phyloP scores from a whole-genome alignment of 2,113 vertebrate species.

The Zapornia atra region DNA sequence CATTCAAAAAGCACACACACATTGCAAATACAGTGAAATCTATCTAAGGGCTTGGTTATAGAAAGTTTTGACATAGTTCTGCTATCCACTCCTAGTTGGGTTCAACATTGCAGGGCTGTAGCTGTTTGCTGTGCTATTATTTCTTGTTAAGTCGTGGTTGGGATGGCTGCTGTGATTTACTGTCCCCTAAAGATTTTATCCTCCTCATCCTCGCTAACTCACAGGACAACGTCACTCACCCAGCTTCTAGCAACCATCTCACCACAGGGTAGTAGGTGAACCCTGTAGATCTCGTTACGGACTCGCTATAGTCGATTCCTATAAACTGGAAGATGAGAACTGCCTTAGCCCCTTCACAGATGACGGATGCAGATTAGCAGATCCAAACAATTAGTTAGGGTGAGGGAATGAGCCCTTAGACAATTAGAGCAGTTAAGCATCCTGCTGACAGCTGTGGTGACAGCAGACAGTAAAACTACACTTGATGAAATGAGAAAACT shows the following conservation, averaged over 20 bases:
- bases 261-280: neutral
- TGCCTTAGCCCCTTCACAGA: slow-evolving; percentile 55
- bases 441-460: slow-evolving; percentile 80
- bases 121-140: neutral
- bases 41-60: neutral
- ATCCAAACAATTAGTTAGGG: slow-evolving; percentile 79
- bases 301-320: slow-evolving; percentile 26
- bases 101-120: neutral
- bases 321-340: slow-evolving; percentile 65
- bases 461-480: slow-evolving; percentile 73
- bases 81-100: neutral
- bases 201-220: neutral
- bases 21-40: neutral
- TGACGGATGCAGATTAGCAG: slow-evolving; percentile 74
- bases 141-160: neutral
- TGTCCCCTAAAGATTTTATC: neutral
- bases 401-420: slow-evolving; percentile 72
- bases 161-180: neutral
- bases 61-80: neutral
- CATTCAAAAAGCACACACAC: neutral
- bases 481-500: slow-evolving; percentile 65
- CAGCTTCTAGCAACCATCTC: neutral
- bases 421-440: slow-evolving; percentile 74
- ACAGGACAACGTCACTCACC: neutral
- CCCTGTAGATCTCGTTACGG: slow-evolving; percentile 16